Evolutionary conservation across 2,888 invertebrate species (phyloP).

Genomic region (Linnaemya vulpina): DNA sequence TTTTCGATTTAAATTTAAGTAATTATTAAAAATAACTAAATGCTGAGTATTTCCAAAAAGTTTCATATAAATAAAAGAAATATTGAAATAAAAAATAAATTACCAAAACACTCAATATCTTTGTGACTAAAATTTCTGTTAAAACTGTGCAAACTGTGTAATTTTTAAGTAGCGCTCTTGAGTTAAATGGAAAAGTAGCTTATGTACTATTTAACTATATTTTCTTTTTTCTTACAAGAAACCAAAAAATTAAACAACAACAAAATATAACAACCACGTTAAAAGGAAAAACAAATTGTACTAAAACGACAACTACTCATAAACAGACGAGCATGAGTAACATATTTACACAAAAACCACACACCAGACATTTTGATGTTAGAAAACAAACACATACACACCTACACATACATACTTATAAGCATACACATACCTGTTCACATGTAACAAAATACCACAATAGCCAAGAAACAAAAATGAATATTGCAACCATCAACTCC

Average conservation of each 20-base stretch:
- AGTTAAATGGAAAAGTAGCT: slow-evolving; percentile 46
- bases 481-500: background rate
- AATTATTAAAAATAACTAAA: no score
- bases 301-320: background rate
- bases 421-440: background rate
- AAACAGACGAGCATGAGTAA: background rate
- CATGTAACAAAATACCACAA: background rate
- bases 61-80: no score
- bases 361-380: slow-evolving; percentile 58
- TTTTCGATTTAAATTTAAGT: no score
- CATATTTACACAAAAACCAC: slow-evolving; percentile 52
- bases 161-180: slow-evolving; percentile 19
- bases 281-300: slow-evolving; percentile 2
- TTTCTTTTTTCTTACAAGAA: background rate
- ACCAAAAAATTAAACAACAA: slow-evolving; percentile 23
- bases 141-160: slow-evolving; percentile 44
- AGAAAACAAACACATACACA: slow-evolving; percentile 14
- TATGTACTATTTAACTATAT: slow-evolving; percentile 52
- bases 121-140: no score
- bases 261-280: slow-evolving; percentile 37
- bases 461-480: background rate
- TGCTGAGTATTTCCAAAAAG: no score
- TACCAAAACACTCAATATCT: no score
- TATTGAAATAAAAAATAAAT: no score
- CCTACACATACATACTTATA: background rate